phyloP scores from a whole-genome alignment of 2,888 invertebrate species.

The Zaprionus obscuricornis region DNA sequence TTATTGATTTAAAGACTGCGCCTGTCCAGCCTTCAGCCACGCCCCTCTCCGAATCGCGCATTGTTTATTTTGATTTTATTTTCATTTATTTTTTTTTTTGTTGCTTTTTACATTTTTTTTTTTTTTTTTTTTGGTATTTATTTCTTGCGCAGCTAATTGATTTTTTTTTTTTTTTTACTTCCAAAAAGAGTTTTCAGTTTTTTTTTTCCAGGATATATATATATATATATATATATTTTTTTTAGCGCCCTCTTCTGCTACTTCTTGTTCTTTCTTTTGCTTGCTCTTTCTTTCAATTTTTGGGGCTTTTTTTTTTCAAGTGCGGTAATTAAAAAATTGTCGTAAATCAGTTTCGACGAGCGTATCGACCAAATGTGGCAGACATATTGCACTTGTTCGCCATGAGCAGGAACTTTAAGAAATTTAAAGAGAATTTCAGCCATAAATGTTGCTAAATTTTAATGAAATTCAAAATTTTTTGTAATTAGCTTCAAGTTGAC shows the following conservation, averaged over 20 bases:
- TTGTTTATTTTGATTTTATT: slow-evolving; percentile 71
- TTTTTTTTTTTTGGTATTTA: no score
- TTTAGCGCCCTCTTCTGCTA: slow-evolving; percentile 19
- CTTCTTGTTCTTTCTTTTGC: neutral
- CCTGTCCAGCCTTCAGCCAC: neutral
- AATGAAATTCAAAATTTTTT: no score
- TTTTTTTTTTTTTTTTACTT: slow-evolving; percentile 57
- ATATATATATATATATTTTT: no score
- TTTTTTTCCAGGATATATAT: no score
- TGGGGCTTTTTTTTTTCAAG: slow-evolving; percentile 23
- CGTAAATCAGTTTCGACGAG: slow-evolving; percentile 50
- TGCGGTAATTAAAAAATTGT: slow-evolving; percentile 60
- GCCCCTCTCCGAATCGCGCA: slow-evolving; percentile 5
- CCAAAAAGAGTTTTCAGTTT: slow-evolving; percentile 63
- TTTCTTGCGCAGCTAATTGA: slow-evolving; percentile 60
- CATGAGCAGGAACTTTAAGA: neutral
- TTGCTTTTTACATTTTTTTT: slow-evolving; percentile 24
- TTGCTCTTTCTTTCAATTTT: slow-evolving; percentile 7
- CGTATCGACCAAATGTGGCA: slow-evolving; percentile 18
- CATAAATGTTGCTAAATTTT: no score
- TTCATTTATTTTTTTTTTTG: slow-evolving; percentile 32
- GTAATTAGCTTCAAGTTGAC: no score
- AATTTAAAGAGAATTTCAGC: slow-evolving; percentile 15
- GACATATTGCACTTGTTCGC: neutral
- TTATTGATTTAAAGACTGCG: slow-evolving; percentile 73